Evolutionary conservation across 2,797 vertebrate genomes (phyloP).

Genomic region (Antennarius maculatus): DNA sequence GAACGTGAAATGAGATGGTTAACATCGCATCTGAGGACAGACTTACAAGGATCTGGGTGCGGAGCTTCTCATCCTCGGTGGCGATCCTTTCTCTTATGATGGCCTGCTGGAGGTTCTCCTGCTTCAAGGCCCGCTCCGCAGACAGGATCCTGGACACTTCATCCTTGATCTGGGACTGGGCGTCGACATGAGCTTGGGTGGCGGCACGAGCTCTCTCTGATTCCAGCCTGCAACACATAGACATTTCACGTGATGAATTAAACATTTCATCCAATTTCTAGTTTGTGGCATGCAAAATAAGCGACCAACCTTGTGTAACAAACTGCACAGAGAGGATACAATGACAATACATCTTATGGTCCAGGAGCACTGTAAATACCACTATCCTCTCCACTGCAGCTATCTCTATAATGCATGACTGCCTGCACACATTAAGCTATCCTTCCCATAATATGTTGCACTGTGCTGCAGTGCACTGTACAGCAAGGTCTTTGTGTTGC

Average conservation of each 20-base stretch:
- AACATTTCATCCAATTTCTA: not conserved
- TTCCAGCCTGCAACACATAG: constrained; percentile 66
- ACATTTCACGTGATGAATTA: not conserved
- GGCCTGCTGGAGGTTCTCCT: constrained; percentile 85
- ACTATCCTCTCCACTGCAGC: constrained; percentile 4
- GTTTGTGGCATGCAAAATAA: not conserved
- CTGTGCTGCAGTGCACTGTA: not conserved
- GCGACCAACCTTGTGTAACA: not conserved
- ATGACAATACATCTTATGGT: not conserved
- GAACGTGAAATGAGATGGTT: not conserved
- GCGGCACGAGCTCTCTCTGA: constrained; percentile 67
- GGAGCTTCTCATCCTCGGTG: constrained; percentile 86
- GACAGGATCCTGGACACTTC: constrained; percentile 86
- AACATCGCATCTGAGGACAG: not conserved
- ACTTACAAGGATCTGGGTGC: constrained; percentile 88
- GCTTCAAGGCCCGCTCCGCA: constrained; percentile 76
- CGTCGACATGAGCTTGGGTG: constrained; percentile 58
- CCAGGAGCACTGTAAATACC: not conserved
- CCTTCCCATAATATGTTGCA: constrained; percentile 1
- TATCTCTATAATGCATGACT: constrained; percentile 24
- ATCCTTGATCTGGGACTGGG: constrained; percentile 69
- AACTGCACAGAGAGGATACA: not conserved
- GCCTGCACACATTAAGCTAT: not conserved
- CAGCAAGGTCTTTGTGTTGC: not conserved
- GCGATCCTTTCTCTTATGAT: constrained; percentile 85